Percentiles rank a stretch among this genome's conserved stretches.
Evolutionary conservation across 64 coral and sea anemone species (phyloP).

Genomic region (Stylophora pistillata): DNA sequence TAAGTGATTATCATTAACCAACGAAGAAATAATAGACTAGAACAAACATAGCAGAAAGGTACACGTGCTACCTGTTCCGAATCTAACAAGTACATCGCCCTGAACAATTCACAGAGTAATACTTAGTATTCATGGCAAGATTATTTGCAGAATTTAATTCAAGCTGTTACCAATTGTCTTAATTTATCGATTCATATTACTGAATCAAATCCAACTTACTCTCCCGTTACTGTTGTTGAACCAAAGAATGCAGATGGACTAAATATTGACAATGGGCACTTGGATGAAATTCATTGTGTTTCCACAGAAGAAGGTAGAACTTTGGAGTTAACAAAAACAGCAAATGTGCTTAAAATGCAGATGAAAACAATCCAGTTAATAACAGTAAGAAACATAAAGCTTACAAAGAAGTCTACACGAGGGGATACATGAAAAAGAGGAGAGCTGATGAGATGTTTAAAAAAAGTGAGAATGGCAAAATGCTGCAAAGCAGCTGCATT

Average conservation of each 20-base stretch:
- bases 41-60: too few species aligned
- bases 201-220: too few species aligned
- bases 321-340: neutral
- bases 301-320: neutral
- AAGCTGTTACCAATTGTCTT: too few species aligned
- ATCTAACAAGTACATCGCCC: too few species aligned
- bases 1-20: too few species aligned
- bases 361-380: constrained; percentile 26
- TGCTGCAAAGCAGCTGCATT: constrained; percentile 3
- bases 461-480: constrained; percentile 9
- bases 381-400: neutral
- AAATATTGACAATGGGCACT: neutral
- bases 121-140: too few species aligned
- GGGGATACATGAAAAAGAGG: constrained; percentile 3
- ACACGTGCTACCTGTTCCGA: too few species aligned
- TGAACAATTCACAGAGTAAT: too few species aligned
- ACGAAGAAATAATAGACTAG: too few species aligned
- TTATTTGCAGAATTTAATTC: too few species aligned
- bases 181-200: too few species aligned
- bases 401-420: constrained; percentile 16
- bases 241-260: neutral
- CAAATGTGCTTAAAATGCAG: neutral
- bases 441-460: too few species aligned
- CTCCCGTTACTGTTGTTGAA: neutral
- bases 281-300: neutral